phyloP scores from a whole-genome alignment of 2,888 invertebrate species.

The Hyppa rectilinea region DNA sequence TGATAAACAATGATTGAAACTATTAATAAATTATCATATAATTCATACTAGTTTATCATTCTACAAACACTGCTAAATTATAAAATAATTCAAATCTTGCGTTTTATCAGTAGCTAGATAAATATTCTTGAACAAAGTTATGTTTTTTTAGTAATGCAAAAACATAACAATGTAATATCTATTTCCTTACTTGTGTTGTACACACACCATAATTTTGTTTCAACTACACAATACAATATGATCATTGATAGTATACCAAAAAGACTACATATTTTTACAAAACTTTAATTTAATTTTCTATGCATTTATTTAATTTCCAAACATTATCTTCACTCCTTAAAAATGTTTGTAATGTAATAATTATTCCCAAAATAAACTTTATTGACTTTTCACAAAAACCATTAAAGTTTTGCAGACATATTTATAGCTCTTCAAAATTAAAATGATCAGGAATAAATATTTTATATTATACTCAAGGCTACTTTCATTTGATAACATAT shows the following conservation, averaged over 20 bases:
- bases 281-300: not conserved
- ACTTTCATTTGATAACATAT: slow-evolving; percentile 10
- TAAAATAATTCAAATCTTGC: not conserved
- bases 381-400: not conserved
- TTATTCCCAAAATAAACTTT: not conserved
- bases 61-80: not conserved
- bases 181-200: not conserved
- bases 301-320: not conserved
- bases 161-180: not conserved
- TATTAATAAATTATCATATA: not conserved
- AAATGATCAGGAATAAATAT: not conserved
- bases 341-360: not conserved
- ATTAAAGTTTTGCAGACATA: not conserved
- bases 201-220: not conserved
- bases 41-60: not conserved
- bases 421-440: not conserved
- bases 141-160: not conserved
- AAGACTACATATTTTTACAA: not conserved
- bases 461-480: not conserved
- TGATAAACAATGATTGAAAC: not conserved
- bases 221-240: not conserved
- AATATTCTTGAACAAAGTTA: not conserved
- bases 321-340: not conserved
- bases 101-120: slow-evolving; percentile 3
- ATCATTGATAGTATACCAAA: not conserved